Conservation (phyloP, 2,113 vertebrate genomes). For the Rhinolophus ferrumequinum region DNA sequence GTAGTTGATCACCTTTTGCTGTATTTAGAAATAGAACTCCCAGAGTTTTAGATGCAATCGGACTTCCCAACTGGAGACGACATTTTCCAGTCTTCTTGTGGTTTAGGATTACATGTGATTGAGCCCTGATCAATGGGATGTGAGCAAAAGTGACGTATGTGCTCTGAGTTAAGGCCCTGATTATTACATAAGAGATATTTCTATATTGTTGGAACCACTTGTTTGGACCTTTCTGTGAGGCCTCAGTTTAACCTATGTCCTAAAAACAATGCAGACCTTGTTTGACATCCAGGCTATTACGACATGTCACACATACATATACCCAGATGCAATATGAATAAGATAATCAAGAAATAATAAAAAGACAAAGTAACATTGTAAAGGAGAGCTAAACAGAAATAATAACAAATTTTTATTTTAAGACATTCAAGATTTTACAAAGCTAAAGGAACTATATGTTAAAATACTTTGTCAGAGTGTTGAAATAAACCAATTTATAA, state of each 20-base stretch:
- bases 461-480: not conserved
- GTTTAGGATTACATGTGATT: not conserved
- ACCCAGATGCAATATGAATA: not conserved
- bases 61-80: not conserved
- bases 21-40: not conserved
- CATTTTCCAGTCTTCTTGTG: not conserved
- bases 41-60: not conserved
- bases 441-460: not conserved
- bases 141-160: not conserved
- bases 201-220: not conserved
- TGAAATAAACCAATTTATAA: not conserved
- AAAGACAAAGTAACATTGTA: not conserved
- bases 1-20: not conserved
- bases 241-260: not conserved
- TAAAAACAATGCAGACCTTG: not conserved
- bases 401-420: not conserved
- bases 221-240: not conserved
- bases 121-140: not conserved
- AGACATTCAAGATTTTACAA: not conserved
- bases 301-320: not conserved
- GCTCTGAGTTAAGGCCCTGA: not conserved
- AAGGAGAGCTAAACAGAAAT: not conserved
- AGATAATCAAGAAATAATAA: not conserved
- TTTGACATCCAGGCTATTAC: not conserved
- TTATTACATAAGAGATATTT: not conserved